Percentiles rank a stretch among this genome's conserved stretches.
phyloP scores from a whole-genome alignment of 2,888 invertebrate species.

The Amblyjoppa proteus region DNA sequence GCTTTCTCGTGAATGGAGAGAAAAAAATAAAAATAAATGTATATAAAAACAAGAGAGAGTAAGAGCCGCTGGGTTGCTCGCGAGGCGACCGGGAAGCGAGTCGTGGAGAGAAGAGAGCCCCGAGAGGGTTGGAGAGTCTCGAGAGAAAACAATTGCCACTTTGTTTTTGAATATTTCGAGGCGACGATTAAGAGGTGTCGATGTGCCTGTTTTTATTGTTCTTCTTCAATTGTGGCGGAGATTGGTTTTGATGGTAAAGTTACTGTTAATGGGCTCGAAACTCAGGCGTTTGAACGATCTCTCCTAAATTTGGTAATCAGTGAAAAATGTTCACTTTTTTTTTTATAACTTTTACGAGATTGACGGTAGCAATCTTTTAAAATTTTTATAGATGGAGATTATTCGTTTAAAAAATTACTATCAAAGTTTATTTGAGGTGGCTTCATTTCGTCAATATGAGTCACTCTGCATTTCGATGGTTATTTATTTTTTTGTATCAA shows the following conservation, averaged over 20 bases:
- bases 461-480: too few relatives aligned
- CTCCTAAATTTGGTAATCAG: background rate
- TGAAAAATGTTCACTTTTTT: too few relatives aligned
- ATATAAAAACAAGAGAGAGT: conserved; percentile 33
- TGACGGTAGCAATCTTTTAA: background rate
- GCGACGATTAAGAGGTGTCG: conserved; percentile 41
- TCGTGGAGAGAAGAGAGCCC: background rate
- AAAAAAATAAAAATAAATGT: background rate
- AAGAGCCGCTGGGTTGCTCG: conserved; percentile 8
- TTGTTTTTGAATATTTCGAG: conserved; percentile 51
- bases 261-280: background rate
- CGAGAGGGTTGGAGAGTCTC: conserved; percentile 6
- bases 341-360: background rate
- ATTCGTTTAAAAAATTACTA: too few relatives aligned
- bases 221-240: background rate
- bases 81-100: background rate
- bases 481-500: conserved; percentile 80
- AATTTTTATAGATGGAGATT: background rate
- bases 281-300: too few relatives aligned
- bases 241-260: background rate
- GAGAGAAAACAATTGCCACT: conserved; percentile 56
- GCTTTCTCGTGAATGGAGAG: conserved; percentile 49
- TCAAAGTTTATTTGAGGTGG: too few relatives aligned
- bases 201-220: background rate
- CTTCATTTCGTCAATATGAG: too few relatives aligned